Conservation (phyloP, 2,113 vertebrate genomes). For the Nettapus auritus region DNA sequence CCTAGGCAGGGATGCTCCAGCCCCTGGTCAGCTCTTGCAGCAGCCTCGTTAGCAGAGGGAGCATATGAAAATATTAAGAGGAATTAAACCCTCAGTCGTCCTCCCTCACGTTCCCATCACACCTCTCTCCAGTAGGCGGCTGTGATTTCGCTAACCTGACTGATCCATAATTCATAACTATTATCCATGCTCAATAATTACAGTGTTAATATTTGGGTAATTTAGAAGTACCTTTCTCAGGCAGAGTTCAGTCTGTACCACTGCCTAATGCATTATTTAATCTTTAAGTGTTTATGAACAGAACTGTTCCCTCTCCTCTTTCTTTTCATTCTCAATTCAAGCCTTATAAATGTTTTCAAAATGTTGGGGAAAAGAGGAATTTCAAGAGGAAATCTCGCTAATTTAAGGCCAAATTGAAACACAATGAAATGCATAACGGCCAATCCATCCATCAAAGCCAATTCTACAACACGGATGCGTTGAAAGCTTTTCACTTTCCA, state of each 20-base stretch:
- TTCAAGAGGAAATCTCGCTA: neutral
- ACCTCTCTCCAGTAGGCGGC: neutral
- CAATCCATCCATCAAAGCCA: constrained; percentile 16
- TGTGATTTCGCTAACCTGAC: constrained; percentile 23
- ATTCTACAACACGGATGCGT: neutral
- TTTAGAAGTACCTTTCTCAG: neutral
- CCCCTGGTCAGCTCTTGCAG: fast-evolving
- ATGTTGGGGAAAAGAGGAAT: neutral
- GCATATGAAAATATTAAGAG: neutral
- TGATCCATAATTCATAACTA: constrained; percentile 49
- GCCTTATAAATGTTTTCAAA: neutral
- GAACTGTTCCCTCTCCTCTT: neutral
- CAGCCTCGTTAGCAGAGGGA: neutral
- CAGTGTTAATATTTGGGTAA: constrained; percentile 48
- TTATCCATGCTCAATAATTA: constrained; percentile 42
- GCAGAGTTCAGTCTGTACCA: neutral
- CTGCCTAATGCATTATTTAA: neutral
- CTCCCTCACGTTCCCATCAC: neutral
- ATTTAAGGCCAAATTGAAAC: neutral
- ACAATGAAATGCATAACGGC: neutral
- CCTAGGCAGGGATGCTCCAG: neutral
- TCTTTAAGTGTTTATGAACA: neutral
- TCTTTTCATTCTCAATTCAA: neutral
- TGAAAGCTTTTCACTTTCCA: constrained; percentile 17
- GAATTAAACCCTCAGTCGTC: neutral